Conservation (phyloP, 2,113 vertebrate species). For the Monopterus albus region DNA sequence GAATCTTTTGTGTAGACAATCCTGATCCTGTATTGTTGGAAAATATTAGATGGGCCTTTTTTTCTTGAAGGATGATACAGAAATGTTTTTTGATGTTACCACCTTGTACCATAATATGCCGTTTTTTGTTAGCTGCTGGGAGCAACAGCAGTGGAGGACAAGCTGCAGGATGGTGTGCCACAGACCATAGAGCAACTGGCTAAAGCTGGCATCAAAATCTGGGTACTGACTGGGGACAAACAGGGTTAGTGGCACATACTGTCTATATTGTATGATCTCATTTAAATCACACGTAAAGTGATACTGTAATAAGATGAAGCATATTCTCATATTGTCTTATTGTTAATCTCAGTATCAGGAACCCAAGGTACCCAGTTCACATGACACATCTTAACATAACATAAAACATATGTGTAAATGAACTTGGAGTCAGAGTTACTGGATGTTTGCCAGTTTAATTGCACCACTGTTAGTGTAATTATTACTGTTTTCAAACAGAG, state of each 20-base stretch:
- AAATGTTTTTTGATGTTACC: not conserved
- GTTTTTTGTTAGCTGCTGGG: slow-evolving; percentile 85
- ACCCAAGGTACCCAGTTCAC: not conserved
- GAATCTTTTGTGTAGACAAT: no score
- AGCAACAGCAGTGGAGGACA: slow-evolving; percentile 94
- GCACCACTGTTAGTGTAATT: not conserved
- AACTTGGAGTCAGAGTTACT: no score
- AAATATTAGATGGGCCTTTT: no score
- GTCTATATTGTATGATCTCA: not conserved
- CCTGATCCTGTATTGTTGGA: no score
- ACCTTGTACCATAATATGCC: not conserved
- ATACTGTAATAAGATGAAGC: not conserved
- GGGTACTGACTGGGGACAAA: slow-evolving; percentile 97
- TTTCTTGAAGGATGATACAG: no score
- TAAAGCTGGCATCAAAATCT: slow-evolving; percentile 94
- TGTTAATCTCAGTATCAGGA: not conserved
- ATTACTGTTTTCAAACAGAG: slow-evolving; percentile 76
- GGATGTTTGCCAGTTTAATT: not conserved
- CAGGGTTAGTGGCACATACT: slow-evolving; percentile 83
- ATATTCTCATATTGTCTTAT: not conserved
- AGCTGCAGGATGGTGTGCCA: slow-evolving; percentile 93
- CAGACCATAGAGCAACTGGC: slow-evolving; percentile 90
- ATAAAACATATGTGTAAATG: no score
- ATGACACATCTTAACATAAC: not conserved
- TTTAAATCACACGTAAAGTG: not conserved